Evolutionary conservation across 2,113 vertebrate genomes (phyloP).

Genomic region (Marmota monax): DNA sequence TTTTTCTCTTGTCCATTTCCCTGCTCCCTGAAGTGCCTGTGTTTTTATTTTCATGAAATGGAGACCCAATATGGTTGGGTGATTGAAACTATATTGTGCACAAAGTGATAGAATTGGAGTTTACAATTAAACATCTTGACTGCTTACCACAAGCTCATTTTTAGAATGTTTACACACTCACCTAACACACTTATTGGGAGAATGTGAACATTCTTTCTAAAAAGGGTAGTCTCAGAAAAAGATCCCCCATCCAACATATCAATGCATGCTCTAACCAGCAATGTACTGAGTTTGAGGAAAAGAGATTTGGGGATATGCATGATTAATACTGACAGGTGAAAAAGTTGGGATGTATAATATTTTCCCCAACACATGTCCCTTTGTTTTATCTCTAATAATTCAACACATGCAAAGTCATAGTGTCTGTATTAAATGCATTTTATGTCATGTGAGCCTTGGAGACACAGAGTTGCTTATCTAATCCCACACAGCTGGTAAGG

Average conservation of each 20-base stretch:
- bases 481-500: background rate
- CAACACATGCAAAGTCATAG: background rate
- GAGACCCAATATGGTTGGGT: background rate
- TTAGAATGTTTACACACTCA: background rate
- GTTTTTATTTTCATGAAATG: background rate
- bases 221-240: background rate
- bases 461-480: background rate
- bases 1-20: background rate
- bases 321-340: background rate
- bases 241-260: background rate
- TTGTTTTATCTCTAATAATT: background rate
- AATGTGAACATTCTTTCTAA: background rate
- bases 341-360: background rate
- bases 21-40: accelerated
- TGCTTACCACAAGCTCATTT: background rate
- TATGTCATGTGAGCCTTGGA: background rate
- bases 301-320: background rate
- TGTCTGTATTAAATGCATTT: background rate
- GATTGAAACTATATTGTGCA: background rate
- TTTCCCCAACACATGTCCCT: background rate
- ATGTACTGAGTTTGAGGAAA: background rate
- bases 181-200: background rate
- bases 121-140: background rate
- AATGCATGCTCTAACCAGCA: background rate
- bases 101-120: background rate